Percentiles rank a stretch among this genome's conserved stretches.
Conservation (phyloP, 2,797 vertebrate genomes). For the Schizothorax lantsangensis region DNA sequence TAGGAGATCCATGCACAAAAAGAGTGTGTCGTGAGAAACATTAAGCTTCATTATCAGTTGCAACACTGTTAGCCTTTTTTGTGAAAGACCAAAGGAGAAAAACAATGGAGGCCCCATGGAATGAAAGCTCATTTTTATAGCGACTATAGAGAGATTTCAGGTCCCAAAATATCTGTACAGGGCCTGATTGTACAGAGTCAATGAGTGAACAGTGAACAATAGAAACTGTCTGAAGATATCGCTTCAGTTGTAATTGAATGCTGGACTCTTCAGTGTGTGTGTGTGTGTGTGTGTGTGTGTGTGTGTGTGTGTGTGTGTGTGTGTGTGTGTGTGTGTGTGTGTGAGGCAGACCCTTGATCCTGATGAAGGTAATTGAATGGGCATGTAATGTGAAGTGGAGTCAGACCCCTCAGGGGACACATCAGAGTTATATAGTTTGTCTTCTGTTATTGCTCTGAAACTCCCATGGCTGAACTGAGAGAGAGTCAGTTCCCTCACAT, state of each 20-base stretch:
- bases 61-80: background rate
- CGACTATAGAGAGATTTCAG: constrained; percentile 1
- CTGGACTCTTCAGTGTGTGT: background rate
- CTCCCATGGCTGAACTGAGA: background rate
- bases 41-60: constrained; percentile 13
- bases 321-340: background rate
- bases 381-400: constrained; percentile 51
- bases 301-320: background rate
- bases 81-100: constrained; percentile 13
- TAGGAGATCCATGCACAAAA: background rate
- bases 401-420: constrained; percentile 36
- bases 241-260: constrained; percentile 49
- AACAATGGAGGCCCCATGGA: background rate
- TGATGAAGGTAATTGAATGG: constrained; percentile 58
- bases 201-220: constrained; percentile 21
- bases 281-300: background rate
- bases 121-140: constrained; percentile 9
- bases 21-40: background rate
- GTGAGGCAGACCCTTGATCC: constrained; percentile 5
- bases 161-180: background rate
- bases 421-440: constrained; percentile 55
- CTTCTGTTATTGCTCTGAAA: constrained; percentile 34
- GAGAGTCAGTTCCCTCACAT: constrained; percentile 15
- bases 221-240: constrained; percentile 29
- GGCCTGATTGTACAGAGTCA: constrained; percentile 19